phyloP scores from a whole-genome alignment of 2,888 invertebrate genomes.

The Bruchidius siliquastri region DNA sequence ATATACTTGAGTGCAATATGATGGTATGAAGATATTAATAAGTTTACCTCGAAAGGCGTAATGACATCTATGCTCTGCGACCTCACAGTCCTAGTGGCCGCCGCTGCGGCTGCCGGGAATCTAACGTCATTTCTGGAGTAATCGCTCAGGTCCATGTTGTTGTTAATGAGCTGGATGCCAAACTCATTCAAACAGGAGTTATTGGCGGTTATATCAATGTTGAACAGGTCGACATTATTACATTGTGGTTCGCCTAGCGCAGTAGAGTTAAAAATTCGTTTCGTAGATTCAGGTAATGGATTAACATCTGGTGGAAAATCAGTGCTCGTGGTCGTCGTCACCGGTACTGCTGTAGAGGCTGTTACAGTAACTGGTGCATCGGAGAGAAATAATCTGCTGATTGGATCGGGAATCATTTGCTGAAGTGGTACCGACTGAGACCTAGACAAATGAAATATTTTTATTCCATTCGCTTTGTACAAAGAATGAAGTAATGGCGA shows the following conservation, averaged over 20 bases:
- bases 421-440: conserved; percentile 72
- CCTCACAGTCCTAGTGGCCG: conserved; percentile 9
- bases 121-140: not conserved
- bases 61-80: conserved; percentile 36
- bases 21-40: no score
- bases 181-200: conserved; percentile 29
- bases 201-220: conserved; percentile 26
- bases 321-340: conserved; percentile 1
- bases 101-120: not conserved
- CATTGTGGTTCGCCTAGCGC: conserved; percentile 49
- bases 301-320: conserved; percentile 68
- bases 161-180: conserved; percentile 20
- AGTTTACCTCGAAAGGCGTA: conserved; percentile 12
- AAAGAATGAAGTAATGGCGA: no score
- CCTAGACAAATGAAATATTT: conserved; percentile 41
- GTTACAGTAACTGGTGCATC: conserved; percentile 4
- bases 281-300: conserved; percentile 57
- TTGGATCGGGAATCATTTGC: conserved; percentile 23
- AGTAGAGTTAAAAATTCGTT: conserved; percentile 59
- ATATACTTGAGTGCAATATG: no score
- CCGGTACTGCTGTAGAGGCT: no score
- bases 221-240: conserved; percentile 34
- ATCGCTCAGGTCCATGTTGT: conserved; percentile 18
- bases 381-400: conserved; percentile 11
- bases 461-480: no score